phyloP scores from a whole-genome alignment of 2,888 invertebrate species.

The Gasteruption jaculator region DNA sequence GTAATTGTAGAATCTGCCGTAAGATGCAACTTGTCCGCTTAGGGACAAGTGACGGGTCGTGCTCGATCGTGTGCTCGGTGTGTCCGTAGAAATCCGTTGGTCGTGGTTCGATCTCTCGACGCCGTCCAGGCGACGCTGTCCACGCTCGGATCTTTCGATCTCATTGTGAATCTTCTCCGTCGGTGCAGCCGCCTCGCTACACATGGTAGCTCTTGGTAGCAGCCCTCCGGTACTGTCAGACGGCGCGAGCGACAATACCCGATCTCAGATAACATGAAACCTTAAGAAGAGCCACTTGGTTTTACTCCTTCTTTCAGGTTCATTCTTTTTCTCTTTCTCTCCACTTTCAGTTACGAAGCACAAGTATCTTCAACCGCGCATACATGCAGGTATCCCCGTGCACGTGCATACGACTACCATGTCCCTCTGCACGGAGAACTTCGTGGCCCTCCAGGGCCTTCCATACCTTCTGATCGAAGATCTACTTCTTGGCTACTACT shows the following conservation, averaged over 20 bases:
- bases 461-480: constrained; percentile 31
- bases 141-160: constrained; percentile 19
- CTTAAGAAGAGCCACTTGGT: constrained; percentile 21
- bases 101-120: constrained; percentile 18
- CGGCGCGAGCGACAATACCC: constrained; percentile 49
- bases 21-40: constrained; percentile 43
- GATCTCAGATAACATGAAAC: constrained; percentile 45
- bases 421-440: no score
- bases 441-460: no score
- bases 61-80: constrained; percentile 26
- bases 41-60: constrained; percentile 39
- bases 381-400: no score
- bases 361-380: no score
- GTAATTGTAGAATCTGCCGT: constrained; percentile 48
- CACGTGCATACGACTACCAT: no score
- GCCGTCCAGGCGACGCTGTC: constrained; percentile 11
- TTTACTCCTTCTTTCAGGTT: constrained; percentile 3
- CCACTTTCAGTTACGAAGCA: background rate
- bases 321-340: constrained; percentile 6
- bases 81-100: constrained; percentile 14
- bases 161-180: constrained; percentile 20
- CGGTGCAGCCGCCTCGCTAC: background rate
- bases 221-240: constrained; percentile 39
- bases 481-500: constrained; percentile 24
- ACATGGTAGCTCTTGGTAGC: constrained; percentile 4